A percentile compares a stretch with the other conserved stretches of the same genome.
Evolutionary conservation across 2,888 invertebrate genomes (phyloP).

Genomic region (Dryocosmus kuriphilus): DNA sequence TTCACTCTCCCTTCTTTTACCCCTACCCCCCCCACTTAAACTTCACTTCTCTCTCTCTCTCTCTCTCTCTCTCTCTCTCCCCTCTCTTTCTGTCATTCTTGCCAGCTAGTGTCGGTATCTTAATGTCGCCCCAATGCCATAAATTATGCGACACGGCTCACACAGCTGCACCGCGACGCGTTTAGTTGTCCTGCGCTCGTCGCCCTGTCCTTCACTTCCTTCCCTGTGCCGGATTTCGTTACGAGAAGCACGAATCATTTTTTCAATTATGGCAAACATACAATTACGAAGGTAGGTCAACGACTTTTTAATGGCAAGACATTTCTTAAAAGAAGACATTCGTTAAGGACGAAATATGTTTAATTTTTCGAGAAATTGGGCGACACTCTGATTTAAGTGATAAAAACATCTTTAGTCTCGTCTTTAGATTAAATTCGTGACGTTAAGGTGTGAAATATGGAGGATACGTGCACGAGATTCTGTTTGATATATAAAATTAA

Average conservation of each 20-base stretch:
- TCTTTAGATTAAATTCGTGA: background rate
- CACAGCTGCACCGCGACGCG: conserved; percentile 67
- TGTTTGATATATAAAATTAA: conserved; percentile 13
- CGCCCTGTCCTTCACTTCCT: background rate
- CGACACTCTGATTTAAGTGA: conserved; percentile 25
- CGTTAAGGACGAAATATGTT: conserved; percentile 8
- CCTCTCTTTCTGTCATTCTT: conserved; percentile 56
- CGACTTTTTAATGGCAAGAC: conserved; percentile 18
- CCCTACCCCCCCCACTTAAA: no score
- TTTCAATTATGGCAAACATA: background rate
- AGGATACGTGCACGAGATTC: conserved; percentile 15
- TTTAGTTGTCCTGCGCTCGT: background rate
- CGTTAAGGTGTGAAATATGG: conserved; percentile 24
- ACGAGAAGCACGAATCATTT: background rate
- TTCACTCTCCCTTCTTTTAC: conserved; percentile 53
- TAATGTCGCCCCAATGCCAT: conserved; percentile 72
- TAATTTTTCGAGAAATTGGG: conserved; percentile 2
- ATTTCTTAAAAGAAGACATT: background rate
- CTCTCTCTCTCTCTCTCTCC: conserved; percentile 50
- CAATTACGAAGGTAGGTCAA: conserved; percentile 1
- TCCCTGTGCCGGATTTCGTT: background rate
- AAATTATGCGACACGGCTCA: conserved; percentile 71
- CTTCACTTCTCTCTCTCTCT: conserved; percentile 47
- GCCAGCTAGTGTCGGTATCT: conserved; percentile 70
- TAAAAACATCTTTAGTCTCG: background rate